phyloP scores from a whole-genome alignment of 2,113 vertebrate genomes.

The Butorides virescens region DNA sequence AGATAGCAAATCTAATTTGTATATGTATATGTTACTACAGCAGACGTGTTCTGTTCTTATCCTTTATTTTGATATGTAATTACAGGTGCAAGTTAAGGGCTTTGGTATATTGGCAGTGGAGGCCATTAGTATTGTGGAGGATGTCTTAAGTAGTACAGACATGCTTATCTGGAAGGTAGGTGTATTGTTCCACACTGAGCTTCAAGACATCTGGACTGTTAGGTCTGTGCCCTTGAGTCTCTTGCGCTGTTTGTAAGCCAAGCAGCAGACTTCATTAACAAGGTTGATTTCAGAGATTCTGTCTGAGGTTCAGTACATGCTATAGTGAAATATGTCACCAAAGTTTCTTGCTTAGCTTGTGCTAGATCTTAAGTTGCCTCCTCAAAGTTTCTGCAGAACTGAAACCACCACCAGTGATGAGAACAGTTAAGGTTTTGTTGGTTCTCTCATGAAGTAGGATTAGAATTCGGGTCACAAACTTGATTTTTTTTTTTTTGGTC shows the following conservation, averaged over 20 bases:
- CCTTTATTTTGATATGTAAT: neutral
- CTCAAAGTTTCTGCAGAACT: neutral
- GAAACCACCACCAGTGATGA: neutral
- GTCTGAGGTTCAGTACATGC: neutral
- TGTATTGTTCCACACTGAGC: neutral
- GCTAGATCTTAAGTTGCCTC: neutral
- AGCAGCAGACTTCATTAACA: neutral
- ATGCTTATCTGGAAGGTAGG: neutral
- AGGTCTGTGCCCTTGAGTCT: neutral
- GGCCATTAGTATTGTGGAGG: neutral
- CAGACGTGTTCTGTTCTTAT: neutral
- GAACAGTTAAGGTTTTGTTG: neutral
- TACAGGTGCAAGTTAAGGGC: neutral
- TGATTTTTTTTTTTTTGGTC: neutral
- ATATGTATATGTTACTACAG: neutral
- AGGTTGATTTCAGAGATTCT: neutral
- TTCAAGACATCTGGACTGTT: accelerated
- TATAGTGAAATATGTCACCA: neutral
- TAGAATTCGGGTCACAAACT: neutral
- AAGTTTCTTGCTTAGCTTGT: neutral
- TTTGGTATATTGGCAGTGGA: neutral
- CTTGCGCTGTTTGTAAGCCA: neutral
- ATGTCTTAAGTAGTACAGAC: neutral
- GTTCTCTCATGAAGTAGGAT: neutral
- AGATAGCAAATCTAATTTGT: neutral